Evolutionary conservation across 2,888 invertebrate species (phyloP), one percentile per base, ranked within the genome.

Genomic region (Drosophila infuscata): DNA sequence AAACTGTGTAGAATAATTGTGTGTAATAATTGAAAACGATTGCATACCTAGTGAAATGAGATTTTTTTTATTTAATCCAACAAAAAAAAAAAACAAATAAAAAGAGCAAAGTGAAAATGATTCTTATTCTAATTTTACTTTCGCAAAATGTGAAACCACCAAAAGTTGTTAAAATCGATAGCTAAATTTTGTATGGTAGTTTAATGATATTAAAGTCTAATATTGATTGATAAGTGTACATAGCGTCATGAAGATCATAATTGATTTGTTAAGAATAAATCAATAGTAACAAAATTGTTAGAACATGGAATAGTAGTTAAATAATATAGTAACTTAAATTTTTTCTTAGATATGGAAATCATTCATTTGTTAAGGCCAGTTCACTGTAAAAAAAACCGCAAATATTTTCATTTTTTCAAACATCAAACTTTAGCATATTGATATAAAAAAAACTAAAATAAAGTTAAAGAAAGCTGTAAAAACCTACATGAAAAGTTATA

Each of bases 1-100:
- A 20, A 8, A 35, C 58, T 46, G 56, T 72, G 20, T 25, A 58
- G 32, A 53, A 33, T 70, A 48, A 48, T 35, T 32, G 52, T 35
- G 20, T 35, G 20, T 25, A 25, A 25, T 25, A 25, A 25, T 25
- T 25, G 3, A 8, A 20, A 35, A 17, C 8, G 20, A 53, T 20
- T n/a, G 29, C 29, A 4, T n/a, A n/a, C 29, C 17, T 29, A n/a
- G 17, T 56, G 8, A 17, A 52, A 32, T 20, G 3, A 41, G 5
- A 15, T 2, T 6, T 15, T 4, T 11, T 8, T 46, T 15, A 8
- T 15, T 8, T 15, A 46, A 15, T 15, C 8, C 7, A 46, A 46
- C 20, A 46, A 7, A 46, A 7, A 8, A 46, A 7, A 46, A 7
- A 8, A 46, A 7, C 7, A 25, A 4, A 4, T 46, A 8, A 25